Conservation (phyloP, 2,888 invertebrate genomes). For the Sminthurides aquaticus region DNA sequence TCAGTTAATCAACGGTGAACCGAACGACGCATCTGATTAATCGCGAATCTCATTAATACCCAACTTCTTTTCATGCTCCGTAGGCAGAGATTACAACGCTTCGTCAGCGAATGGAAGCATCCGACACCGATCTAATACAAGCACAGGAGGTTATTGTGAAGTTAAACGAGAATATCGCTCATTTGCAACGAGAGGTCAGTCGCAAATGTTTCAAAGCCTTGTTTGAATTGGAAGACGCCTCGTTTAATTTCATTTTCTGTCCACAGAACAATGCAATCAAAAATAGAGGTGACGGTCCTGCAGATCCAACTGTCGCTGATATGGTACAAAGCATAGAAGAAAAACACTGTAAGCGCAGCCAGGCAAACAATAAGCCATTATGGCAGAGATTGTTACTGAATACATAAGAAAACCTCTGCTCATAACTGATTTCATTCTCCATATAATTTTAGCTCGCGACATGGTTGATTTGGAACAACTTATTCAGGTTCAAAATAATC, state of each 20-base stretch:
- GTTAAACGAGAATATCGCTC: conserved; percentile 68
- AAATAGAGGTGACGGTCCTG: conserved; percentile 15
- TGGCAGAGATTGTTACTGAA: neutral
- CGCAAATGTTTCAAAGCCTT: neutral
- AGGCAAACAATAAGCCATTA: neutral
- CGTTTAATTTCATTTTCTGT: neutral
- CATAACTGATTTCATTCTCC: neutral
- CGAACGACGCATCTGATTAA: neutral
- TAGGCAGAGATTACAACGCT: conserved; percentile 63
- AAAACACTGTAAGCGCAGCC: conserved; percentile 71
- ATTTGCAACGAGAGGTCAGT: conserved; percentile 69
- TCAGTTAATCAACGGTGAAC: neutral
- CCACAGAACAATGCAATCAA: conserved; percentile 13
- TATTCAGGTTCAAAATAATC: conserved; percentile 83
- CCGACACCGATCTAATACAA: conserved; percentile 72
- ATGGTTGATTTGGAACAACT: conserved; percentile 82
- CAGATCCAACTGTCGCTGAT: conserved; percentile 63
- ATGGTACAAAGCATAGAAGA: conserved; percentile 72
- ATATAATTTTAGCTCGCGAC: conserved; percentile 73
- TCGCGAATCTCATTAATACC: neutral
- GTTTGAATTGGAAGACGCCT: neutral
- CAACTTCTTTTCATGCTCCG: no score
- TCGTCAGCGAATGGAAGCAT: conserved; percentile 67
- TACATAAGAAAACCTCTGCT: neutral
- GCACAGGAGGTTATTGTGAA: conserved; percentile 71